Conservation (phyloP, 2,113 vertebrate species). For the Ptychochromis oligacanthus region DNA sequence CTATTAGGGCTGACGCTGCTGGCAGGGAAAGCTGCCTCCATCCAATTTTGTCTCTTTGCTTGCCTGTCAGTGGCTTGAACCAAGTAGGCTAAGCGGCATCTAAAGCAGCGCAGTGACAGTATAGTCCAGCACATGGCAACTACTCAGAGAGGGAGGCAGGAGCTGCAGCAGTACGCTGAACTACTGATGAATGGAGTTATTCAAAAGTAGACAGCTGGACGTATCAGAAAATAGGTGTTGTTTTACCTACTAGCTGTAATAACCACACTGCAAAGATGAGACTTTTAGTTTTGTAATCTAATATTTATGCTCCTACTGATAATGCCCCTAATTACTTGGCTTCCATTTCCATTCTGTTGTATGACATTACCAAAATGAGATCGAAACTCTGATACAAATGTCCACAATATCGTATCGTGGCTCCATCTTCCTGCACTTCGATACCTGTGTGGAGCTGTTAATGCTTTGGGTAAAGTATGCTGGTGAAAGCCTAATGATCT, state of each 20-base stretch:
- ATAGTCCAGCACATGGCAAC: slow-evolving; percentile 35
- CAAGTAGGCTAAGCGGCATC: slow-evolving; percentile 55
- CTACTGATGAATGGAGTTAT: neutral
- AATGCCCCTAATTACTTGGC: neutral
- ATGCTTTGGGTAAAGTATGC: neutral
- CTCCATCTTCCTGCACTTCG: neutral
- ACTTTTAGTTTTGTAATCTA: neutral
- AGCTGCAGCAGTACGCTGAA: slow-evolving; percentile 8
- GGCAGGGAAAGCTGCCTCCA: slow-evolving; percentile 55
- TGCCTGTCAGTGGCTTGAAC: slow-evolving; percentile 48
- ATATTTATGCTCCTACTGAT: neutral
- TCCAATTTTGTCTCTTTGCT: slow-evolving; percentile 62
- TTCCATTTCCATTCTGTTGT: neutral
- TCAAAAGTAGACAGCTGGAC: slow-evolving; percentile 11
- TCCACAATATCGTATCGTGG: neutral
- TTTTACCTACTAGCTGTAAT: neutral
- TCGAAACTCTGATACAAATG: neutral
- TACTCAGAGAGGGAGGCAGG: neutral
- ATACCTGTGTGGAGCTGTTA: neutral
- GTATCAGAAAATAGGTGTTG: neutral
- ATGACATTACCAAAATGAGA: accelerated
- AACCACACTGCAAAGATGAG: neutral
- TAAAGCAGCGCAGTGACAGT: slow-evolving; percentile 41
- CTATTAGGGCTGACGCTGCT: slow-evolving; percentile 50
- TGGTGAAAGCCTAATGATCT: neutral